Evolutionary conservation across 2,113 vertebrate species (phyloP), one percentile per base, ranked within the genome.

Genomic region (Paratilapia polleni): DNA sequence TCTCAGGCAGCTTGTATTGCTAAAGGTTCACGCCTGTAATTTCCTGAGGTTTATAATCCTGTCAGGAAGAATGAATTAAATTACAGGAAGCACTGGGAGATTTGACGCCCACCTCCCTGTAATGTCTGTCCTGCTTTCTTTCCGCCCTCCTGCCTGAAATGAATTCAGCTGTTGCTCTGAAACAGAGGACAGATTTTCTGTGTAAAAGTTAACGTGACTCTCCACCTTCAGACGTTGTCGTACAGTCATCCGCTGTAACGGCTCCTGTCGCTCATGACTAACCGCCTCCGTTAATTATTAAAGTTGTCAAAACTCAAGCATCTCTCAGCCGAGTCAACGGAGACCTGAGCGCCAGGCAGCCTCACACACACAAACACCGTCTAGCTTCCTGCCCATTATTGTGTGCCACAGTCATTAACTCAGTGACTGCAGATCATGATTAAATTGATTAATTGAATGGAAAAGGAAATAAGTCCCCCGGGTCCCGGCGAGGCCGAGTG

Each of bases 371-470:
- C 54, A 31, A 66, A 70, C 19, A 17, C 1, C 38, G 54, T 57
- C 41, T 26, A 5, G 31, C 24, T 75, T 63, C 57, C 38, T 83
- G 43, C 66, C 70, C 59, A n/a, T 87, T 77, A 80, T 59, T 13
- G 61, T 52, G 76, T 22, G 56, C 54, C 64, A 7, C 74, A 79
- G 59, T 63, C 79, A 58, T 83, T 88, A 88, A 73, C 80, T 34
- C 4, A 20, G 58, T 8, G 59, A 43, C 84, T 66, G 84, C 15
- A 49, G 41, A 83, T 87, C 36, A 28, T 68, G 81, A 90, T 89
- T 88, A 80, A 77, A 83, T 43, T 82, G 86, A 88, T 90, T 78
- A 80, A 88, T 76, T 87, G 82, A 77, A 77, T 58, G 70, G 79
- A 78, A 86, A 74, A 66, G 62, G 79, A 84, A 81, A 73, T 56